These are phyloP conservation scores for Apamea anceps DNA, from an alignment of 2,888 invertebrate genomes.

Conservation along the genomic window DNA sequence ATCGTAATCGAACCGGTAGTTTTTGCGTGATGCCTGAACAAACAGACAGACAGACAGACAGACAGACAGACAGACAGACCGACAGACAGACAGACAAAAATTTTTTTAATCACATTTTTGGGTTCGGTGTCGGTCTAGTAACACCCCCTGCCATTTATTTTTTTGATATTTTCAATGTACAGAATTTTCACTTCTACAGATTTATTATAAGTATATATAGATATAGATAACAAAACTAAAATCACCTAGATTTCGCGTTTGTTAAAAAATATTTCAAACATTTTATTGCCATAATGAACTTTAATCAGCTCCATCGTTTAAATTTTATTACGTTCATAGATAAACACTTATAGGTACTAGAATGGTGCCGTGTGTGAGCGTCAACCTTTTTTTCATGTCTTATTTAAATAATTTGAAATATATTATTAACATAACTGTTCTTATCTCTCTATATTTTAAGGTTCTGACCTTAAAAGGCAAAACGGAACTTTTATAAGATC, in stretches of 20 bases:
- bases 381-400: conserved; percentile 2
- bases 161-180: too few relatives aligned
- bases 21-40: too few relatives aligned
- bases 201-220: too few relatives aligned
- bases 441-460: not conserved
- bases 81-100: too few relatives aligned
- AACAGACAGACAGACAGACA: too few relatives aligned
- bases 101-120: too few relatives aligned
- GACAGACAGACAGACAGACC: too few relatives aligned
- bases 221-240: conserved; percentile 13
- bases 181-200: too few relatives aligned
- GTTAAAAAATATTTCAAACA: not conserved
- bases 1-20: too few relatives aligned
- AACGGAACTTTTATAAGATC: not conserved
- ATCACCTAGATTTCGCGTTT: not conserved
- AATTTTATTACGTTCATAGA: conserved; percentile 40
- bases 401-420: not conserved
- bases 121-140: too few relatives aligned
- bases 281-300: conserved; percentile 26
- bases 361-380: conserved; percentile 10
- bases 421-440: not conserved
- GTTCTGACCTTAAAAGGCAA: not conserved
- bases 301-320: conserved; percentile 28
- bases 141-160: too few relatives aligned
- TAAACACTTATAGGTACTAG: conserved; percentile 8